Evolutionary conservation across 2,888 invertebrate species (phyloP).

Genomic region (Marasmarcha lunaedactyla): DNA sequence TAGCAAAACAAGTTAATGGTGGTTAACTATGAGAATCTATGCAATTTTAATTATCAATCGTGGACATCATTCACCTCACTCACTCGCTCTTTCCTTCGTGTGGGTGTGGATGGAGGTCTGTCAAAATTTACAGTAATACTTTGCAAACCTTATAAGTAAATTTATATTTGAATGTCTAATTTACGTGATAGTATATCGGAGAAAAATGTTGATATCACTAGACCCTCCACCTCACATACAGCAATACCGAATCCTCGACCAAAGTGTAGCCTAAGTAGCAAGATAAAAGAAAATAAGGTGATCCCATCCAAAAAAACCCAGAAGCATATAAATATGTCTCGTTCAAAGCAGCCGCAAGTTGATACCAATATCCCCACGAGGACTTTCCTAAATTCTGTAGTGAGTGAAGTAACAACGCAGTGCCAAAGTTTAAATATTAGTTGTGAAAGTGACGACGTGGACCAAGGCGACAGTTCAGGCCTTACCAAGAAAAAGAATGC

Average conservation of each 20-base stretch:
- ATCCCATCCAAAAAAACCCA: constrained; percentile 15
- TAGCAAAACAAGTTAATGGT: no score
- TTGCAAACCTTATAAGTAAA: background rate
- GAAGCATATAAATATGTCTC: constrained; percentile 13
- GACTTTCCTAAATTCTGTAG: constrained; percentile 14
- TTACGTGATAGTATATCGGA: constrained; percentile 25
- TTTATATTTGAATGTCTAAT: constrained; percentile 25
- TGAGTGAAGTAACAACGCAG: constrained; percentile 20
- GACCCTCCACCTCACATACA: constrained; percentile 26
- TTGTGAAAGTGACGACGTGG: constrained; percentile 20
- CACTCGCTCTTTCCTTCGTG: no score
- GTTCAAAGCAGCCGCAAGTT: constrained; percentile 14
- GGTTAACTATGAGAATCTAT: no score
- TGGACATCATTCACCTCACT: no score
- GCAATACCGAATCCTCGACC: constrained; percentile 27
- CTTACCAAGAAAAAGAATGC: constrained; percentile 35
- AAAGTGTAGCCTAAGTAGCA: constrained; percentile 23
- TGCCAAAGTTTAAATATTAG: constrained; percentile 25
- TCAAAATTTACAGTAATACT: constrained; percentile 1
- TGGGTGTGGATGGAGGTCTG: background rate
- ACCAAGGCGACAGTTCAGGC: constrained; percentile 17
- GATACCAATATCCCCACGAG: constrained; percentile 13
- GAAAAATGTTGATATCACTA: constrained; percentile 24
- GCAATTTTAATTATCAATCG: no score
- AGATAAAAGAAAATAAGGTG: constrained; percentile 21